These are phyloP conservation scores for Microplitis deprimator DNA, from an alignment of 2,888 invertebrate genomes.

Conservation along the genomic window DNA sequence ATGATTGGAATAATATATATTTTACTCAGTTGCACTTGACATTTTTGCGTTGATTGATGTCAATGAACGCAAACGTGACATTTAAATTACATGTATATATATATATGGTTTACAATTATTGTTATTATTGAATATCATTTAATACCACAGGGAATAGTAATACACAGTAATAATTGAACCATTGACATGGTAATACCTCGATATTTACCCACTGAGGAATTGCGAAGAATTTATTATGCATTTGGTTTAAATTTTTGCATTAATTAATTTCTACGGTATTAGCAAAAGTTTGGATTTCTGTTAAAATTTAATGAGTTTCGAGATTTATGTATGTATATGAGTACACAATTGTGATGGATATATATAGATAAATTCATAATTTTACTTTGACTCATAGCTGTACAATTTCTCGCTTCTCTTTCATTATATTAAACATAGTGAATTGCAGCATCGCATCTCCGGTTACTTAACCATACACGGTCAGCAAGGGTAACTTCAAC, in stretches of 20 bases:
- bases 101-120: background rate
- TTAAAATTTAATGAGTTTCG: background rate
- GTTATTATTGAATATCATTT: background rate
- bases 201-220: no score
- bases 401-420: background rate
- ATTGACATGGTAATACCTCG: no score
- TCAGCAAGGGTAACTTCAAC: constrained; percentile 45
- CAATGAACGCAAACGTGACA: constrained; percentile 51
- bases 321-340: background rate
- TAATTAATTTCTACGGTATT: background rate
- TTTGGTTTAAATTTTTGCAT: background rate
- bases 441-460: constrained; percentile 55
- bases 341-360: background rate
- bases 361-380: background rate
- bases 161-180: no score
- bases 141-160: background rate
- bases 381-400: background rate
- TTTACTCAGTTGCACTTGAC: constrained; percentile 39
- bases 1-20: constrained; percentile 50
- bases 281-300: background rate
- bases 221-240: no score
- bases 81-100: constrained; percentile 3
- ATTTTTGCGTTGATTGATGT: constrained; percentile 59
- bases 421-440: constrained; percentile 31
- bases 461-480: constrained; percentile 55